phyloP scores from a whole-genome alignment of 2,888 invertebrate species.

The Orthosia gothica region DNA sequence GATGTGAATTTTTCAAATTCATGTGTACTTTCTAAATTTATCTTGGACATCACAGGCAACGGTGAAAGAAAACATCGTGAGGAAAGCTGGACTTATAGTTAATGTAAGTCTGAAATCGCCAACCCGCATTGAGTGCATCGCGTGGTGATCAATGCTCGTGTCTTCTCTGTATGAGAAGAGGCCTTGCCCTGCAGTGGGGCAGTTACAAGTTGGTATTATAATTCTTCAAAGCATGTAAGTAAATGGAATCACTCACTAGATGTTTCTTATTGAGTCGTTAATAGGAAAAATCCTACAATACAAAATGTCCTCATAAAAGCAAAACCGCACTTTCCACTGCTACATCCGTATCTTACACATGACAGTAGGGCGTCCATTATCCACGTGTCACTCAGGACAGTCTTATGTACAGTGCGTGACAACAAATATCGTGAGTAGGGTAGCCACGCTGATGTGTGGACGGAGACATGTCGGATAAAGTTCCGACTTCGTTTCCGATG shows the following conservation, averaged over 20 bases:
- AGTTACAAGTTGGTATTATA: too few species aligned
- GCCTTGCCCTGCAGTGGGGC: too few species aligned
- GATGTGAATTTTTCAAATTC: too few species aligned
- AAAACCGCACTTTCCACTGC: conserved; percentile 11
- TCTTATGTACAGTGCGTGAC: conserved; percentile 65
- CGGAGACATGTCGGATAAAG: conserved; percentile 48
- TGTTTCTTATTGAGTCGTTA: neutral
- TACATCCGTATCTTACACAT: conserved; percentile 7
- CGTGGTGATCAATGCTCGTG: too few species aligned
- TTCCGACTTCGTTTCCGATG: conserved; percentile 35
- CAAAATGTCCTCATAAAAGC: neutral
- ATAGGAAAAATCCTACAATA: neutral
- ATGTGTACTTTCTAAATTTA: too few species aligned
- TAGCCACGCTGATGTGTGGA: conserved; percentile 45
- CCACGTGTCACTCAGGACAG: conserved; percentile 60
- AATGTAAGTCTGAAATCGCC: too few species aligned
- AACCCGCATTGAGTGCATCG: too few species aligned
- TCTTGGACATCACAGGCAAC: too few species aligned
- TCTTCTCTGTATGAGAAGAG: too few species aligned
- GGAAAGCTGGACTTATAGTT: too few species aligned
- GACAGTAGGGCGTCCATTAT: conserved; percentile 66
- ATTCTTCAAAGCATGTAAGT: neutral
- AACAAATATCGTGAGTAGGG: conserved; percentile 70
- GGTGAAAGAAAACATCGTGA: too few species aligned
- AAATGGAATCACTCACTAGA: too few species aligned